Evolutionary conservation across 2,888 invertebrate genomes (phyloP).

Genomic region (Drosophila paucipuncta): DNA sequence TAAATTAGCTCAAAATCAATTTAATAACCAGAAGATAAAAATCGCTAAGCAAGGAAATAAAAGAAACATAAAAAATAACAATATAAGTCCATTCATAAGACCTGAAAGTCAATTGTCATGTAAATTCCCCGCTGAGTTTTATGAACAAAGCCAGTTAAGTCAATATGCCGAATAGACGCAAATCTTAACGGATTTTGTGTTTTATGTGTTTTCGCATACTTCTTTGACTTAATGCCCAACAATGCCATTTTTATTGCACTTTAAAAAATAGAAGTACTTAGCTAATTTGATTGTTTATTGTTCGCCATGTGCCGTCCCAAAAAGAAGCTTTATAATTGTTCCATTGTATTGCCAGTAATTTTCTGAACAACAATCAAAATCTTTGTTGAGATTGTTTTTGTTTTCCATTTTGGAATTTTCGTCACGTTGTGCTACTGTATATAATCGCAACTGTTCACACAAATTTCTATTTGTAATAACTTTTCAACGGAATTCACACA

Average conservation of each 20-base stretch:
- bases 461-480: not conserved
- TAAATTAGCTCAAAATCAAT: constrained; percentile 12
- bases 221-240: constrained; percentile 34
- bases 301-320: constrained; percentile 23
- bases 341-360: constrained; percentile 14
- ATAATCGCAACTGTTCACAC: not conserved
- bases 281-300: constrained; percentile 61
- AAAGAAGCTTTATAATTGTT: constrained; percentile 19
- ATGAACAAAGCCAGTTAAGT: not conserved
- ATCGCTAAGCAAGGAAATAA: constrained; percentile 3
- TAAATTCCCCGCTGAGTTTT: not conserved
- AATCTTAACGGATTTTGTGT: constrained; percentile 24
- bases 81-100: constrained; percentile 25
- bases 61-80: not conserved
- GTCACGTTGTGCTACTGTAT: not conserved
- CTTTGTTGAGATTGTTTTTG: constrained; percentile 11
- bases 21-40: constrained; percentile 31
- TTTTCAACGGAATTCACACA: not conserved
- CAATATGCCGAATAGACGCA: not conserved
- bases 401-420: not conserved
- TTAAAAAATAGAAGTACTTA: constrained; percentile 49
- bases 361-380: constrained; percentile 17
- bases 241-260: constrained; percentile 51
- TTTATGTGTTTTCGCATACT: constrained; percentile 39
- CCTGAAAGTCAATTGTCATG: constrained; percentile 20